These are phyloP conservation scores for Coccyzus lansbergi DNA, from an alignment of 2,797 vertebrate genomes.

Conservation along the genomic window DNA sequence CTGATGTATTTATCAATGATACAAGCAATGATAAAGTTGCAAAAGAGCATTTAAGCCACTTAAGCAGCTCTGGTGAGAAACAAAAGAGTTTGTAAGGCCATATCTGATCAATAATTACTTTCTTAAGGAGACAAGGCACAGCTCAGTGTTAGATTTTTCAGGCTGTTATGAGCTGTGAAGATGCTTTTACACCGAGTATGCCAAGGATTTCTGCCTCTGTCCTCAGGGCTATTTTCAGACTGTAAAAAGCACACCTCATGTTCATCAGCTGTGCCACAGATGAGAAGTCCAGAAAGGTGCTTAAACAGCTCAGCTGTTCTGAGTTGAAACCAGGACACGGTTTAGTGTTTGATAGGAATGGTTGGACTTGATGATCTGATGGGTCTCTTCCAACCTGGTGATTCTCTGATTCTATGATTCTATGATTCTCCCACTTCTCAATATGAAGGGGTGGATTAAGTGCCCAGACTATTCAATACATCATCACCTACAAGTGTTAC, in stretches of 20 bases:
- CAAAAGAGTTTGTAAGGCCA: background rate
- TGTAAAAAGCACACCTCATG: background rate
- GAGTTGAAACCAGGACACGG: too few species aligned
- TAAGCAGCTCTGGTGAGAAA: background rate
- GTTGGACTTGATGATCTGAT: too few species aligned
- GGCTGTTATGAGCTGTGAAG: background rate
- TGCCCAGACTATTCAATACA: background rate
- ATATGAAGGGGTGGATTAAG: background rate
- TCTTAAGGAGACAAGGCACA: background rate
- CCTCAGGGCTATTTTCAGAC: background rate
- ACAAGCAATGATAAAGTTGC: background rate
- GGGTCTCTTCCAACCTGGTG: too few species aligned
- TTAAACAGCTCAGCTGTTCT: background rate
- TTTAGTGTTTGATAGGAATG: too few species aligned
- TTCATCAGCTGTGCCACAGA: background rate
- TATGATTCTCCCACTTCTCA: background rate
- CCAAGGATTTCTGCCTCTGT: background rate
- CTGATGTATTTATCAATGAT: background rate
- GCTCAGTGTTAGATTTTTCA: background rate
- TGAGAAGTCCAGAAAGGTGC: background rate
- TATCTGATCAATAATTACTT: background rate
- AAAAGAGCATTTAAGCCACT: background rate
- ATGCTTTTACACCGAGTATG: background rate
- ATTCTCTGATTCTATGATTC: too few species aligned
- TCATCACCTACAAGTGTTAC: background rate